Evolutionary conservation across 2,797 vertebrate species (phyloP).

Genomic region (Petrocephalus sullivani): DNA sequence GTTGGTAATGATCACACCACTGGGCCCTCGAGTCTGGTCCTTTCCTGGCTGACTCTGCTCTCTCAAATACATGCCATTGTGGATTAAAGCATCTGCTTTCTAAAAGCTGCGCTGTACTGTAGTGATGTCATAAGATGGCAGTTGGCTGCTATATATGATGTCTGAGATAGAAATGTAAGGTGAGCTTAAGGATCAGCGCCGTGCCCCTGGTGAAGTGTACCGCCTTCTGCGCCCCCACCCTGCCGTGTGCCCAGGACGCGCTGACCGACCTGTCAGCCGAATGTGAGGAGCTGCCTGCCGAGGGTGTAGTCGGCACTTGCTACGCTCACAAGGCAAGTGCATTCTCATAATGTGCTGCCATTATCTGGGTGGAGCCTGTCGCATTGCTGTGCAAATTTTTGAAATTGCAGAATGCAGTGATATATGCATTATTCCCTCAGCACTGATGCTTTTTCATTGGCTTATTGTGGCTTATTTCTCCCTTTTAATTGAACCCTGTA

Average conservation of each 20-base stretch:
- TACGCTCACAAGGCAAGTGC: constrained; percentile 79
- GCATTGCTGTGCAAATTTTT: neutral
- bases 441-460: neutral
- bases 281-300: constrained; percentile 77
- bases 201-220: neutral
- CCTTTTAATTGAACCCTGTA: neutral
- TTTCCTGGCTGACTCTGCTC: neutral
- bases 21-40: neutral
- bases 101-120: neutral
- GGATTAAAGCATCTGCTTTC: neutral
- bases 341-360: neutral
- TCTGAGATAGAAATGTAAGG: neutral
- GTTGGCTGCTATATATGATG: neutral
- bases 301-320: constrained; percentile 75
- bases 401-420: neutral
- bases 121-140: neutral
- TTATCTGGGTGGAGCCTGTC: neutral
- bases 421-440: neutral
- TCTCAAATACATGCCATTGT: neutral
- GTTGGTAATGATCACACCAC: neutral
- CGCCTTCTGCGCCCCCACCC: neutral
- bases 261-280: constrained; percentile 91
- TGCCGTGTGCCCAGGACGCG: constrained; percentile 66
- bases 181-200: neutral
- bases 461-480: neutral